Base-by-base conservation (phyloP, 2,888 invertebrate genomes). In the Drosophila diplacantha region DNA sequence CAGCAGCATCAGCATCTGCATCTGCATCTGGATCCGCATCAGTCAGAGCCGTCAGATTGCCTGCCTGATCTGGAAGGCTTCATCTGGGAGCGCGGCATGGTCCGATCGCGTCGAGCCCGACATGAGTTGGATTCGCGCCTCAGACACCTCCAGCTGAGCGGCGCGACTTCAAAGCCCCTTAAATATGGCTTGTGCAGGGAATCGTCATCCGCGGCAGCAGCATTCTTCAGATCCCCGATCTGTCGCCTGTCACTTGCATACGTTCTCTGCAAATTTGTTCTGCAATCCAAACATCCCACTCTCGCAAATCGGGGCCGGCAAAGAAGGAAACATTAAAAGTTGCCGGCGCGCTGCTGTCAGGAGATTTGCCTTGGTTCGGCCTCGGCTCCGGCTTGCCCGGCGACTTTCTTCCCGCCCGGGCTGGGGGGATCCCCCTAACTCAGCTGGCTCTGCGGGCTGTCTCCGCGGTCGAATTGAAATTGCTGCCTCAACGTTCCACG, bases 271-370 rank as follows among this genome's bases (percentile, higher is more conserved):
- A 82, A 78, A 82, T 82, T 77, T 80, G 75, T 83, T 77, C 81
- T 77, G 81, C 79, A 71, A 77, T 77, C 83, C 81, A 77, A 68
- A 69, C 73, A 75, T 70, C 83, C 81, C 83, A 77, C 77, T 83
- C 61, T 83, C 63, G 76, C 58, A 71, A 59, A 56, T 68, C 64
- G 67, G 22, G 46, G 51, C 41, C 44, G 34, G 39, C 52, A 59
- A 73, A 66, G 38, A 38, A 72, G 69, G 47, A 57, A 85, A 85
- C 85, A 85, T 85, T 83, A 83, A 85, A 85, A 86, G 85, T 77
- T 85, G 86, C 85, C 86, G 85, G 85, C 86, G 41, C 26, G 60
- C 60, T 43, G 58, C 60, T 85, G 86, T 86, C 85, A 83, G 76
- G 72, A 72, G 79, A 72, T 72, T 83, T 76, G 84, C 81, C 72